Percentiles rank a stretch among this genome's conserved stretches.
Conservation (phyloP, 2,113 vertebrate genomes). For the Pterocles gutturalis region DNA sequence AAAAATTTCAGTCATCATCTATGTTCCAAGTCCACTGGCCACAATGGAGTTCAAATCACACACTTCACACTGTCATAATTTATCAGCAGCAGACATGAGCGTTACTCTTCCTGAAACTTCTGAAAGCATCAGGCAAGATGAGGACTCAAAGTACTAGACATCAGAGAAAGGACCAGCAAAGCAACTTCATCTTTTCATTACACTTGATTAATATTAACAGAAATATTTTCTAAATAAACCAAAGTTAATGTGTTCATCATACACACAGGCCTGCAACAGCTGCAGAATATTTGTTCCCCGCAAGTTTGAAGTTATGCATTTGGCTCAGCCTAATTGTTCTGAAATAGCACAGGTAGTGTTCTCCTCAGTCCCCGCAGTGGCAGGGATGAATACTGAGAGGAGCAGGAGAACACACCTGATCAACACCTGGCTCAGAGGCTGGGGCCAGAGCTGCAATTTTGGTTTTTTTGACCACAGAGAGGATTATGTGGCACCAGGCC, state of each 20-base stretch:
- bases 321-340: not conserved
- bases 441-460: too few species aligned
- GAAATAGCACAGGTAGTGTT: not conserved
- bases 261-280: not conserved
- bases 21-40: not conserved
- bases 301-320: not conserved
- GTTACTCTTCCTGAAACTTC: not conserved
- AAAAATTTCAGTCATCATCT: not conserved
- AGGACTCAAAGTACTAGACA: not conserved
- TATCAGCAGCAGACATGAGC: not conserved
- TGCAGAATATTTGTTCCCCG: not conserved
- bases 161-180: not conserved
- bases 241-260: not conserved
- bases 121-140: not conserved
- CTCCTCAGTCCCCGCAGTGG: too few species aligned
- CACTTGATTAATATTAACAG: not conserved
- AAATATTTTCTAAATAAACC: not conserved
- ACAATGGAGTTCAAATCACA: not conserved
- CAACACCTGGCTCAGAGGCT: too few species aligned
- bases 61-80: not conserved
- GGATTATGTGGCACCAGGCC: too few species aligned
- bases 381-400: too few species aligned
- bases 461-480: too few species aligned
- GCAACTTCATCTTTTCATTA: not conserved
- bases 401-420: too few species aligned